A percentile compares a stretch with the other conserved stretches of the same genome.
phyloP scores from a whole-genome alignment of 2,888 invertebrate species.

The Idaea dimidiata region DNA sequence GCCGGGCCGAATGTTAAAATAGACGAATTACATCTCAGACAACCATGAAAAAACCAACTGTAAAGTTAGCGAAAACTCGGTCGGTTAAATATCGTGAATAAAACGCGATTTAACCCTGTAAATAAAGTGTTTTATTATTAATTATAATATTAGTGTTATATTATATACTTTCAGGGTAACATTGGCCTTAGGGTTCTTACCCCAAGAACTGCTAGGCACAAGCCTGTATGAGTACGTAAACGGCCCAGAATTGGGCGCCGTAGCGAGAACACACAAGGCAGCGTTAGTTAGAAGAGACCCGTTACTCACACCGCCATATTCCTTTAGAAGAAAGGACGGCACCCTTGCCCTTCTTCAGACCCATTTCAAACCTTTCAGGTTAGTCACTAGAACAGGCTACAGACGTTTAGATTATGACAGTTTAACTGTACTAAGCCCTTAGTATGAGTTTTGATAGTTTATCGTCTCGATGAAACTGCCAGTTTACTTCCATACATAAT shows the following conservation, averaged over 20 bases:
- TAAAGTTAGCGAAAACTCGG: no score
- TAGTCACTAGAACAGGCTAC: neutral
- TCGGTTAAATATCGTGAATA: no score
- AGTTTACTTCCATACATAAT: no score
- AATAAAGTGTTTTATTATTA: no score
- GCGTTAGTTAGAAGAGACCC: conserved; percentile 84
- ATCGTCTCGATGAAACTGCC: no score
- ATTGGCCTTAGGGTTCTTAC: conserved; percentile 92
- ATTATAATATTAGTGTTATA: no score
- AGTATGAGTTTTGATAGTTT: no score
- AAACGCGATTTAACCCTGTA: neutral
- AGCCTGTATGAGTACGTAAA: conserved; percentile 96
- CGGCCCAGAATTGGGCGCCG: conserved; percentile 87
- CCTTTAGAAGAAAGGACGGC: conserved; percentile 90
- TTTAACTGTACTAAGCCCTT: no score
- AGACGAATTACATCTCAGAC: no score
- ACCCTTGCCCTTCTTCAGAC: conserved; percentile 87
- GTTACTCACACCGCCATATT: conserved; percentile 86
- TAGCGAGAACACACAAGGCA: conserved; percentile 92
- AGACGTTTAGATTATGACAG: neutral
- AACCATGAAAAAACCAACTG: no score
- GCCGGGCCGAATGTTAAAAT: no score
- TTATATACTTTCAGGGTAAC: conserved; percentile 85
- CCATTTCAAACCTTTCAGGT: conserved; percentile 92
- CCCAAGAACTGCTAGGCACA: conserved; percentile 95